These are phyloP conservation scores for Drosophila nigromelanica DNA, from an alignment of 1,140 invertebrate genomes.

Conservation along the genomic window DNA sequence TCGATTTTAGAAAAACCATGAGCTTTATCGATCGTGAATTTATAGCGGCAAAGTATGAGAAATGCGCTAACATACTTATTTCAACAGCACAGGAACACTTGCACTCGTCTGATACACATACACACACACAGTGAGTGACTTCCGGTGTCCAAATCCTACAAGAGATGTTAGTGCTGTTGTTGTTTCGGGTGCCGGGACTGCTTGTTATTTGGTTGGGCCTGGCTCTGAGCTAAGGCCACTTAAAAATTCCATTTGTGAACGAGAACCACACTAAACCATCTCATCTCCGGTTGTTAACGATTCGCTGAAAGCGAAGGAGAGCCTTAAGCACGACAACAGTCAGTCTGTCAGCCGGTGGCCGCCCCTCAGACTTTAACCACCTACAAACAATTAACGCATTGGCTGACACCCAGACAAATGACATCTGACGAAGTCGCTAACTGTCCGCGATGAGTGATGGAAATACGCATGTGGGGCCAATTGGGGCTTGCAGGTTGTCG, in stretches of 20 bases:
- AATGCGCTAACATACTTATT: constrained; percentile 56
- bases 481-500: constrained; percentile 53
- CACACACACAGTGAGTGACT: constrained; percentile 52
- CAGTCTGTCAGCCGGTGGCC: constrained; percentile 10
- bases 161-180: constrained; percentile 4
- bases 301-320: constrained; percentile 55
- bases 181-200: constrained; percentile 36
- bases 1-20: no score
- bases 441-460: constrained; percentile 65
- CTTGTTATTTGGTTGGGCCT: constrained; percentile 23
- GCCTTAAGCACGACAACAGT: constrained; percentile 42
- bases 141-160: constrained; percentile 70
- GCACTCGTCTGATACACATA: no score
- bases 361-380: constrained; percentile 46
- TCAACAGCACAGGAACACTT: constrained; percentile 40
- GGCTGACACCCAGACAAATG: constrained; percentile 52
- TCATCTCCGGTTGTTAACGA: constrained; percentile 82
- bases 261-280: constrained; percentile 78
- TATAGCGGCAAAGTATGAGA: no score
- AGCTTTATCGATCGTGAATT: no score
- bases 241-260: constrained; percentile 82
- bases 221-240: constrained; percentile 43
- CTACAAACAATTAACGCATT: constrained; percentile 64
- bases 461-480: constrained; percentile 28
- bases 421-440: constrained; percentile 63